These are phyloP conservation scores for Prionailurus viverrinus DNA, from an alignment of 2,113 vertebrate species.

Conservation along the genomic window DNA sequence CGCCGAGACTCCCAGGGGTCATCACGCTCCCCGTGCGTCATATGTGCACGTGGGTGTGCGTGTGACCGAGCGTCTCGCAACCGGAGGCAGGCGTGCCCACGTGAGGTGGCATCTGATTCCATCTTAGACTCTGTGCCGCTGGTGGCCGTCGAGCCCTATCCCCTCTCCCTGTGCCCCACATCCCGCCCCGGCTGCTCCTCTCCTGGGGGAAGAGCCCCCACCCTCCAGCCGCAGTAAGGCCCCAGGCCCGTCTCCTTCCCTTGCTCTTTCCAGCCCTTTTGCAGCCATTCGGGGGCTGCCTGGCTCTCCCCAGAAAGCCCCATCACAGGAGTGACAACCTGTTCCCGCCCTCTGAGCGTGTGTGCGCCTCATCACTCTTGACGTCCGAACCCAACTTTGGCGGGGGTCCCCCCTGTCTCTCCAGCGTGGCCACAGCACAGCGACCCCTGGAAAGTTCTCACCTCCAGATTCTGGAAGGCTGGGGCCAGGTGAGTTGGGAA, in stretches of 20 bases:
- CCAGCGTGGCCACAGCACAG: no score
- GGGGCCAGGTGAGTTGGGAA: not conserved
- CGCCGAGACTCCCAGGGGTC: no score
- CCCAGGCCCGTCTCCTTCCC: not conserved
- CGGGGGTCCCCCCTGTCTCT: accelerated
- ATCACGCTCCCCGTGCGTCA: accelerated
- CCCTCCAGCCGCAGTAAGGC: not conserved
- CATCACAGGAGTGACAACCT: not conserved
- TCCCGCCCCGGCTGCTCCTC: not conserved
- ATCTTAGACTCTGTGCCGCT: not conserved
- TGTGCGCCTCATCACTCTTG: accelerated
- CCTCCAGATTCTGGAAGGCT: not conserved
- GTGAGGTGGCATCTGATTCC: not conserved
- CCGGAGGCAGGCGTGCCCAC: accelerated
- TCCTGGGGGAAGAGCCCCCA: not conserved
- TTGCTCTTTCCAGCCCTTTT: not conserved
- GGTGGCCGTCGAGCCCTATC: not conserved
- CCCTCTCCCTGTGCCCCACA: no score
- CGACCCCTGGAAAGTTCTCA: not conserved
- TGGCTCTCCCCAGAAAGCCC: not conserved
- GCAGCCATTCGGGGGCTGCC: not conserved
- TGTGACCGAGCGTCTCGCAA: not conserved
- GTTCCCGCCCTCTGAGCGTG: not conserved
- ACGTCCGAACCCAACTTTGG: not conserved
- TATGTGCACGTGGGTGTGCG: accelerated